Percentiles rank a stretch among this genome's conserved stretches.
Evolutionary conservation across 2,113 vertebrate species (phyloP).

Genomic region (Odocoileus hemionus): DNA sequence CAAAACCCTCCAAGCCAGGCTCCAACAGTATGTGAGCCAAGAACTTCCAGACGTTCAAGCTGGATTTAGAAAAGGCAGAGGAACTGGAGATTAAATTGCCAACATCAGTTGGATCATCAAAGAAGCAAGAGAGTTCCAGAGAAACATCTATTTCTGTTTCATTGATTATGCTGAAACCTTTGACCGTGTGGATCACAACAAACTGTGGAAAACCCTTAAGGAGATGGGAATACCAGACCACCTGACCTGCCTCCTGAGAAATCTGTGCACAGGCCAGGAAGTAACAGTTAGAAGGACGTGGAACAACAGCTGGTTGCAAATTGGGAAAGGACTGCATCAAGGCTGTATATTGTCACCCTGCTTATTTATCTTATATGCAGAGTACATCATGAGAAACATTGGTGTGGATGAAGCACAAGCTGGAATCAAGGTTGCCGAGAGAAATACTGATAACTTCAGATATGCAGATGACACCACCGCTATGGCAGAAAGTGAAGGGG

Average conservation of each 20-base stretch:
- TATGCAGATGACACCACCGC: neutral
- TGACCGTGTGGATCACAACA: neutral
- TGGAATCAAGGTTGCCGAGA: neutral
- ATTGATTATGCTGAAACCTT: neutral
- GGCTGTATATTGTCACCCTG: neutral
- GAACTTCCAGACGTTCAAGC: neutral
- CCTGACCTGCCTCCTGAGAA: neutral
- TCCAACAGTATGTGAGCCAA: neutral
- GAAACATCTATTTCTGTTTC: neutral
- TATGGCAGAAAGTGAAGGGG: neutral
- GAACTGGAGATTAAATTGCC: neutral
- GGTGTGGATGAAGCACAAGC: neutral
- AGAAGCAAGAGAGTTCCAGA: neutral
- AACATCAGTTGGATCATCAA: neutral
- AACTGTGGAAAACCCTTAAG: neutral
- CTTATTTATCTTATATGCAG: neutral
- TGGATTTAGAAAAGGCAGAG: neutral
- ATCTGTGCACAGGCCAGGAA: neutral
- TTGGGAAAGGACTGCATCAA: neutral
- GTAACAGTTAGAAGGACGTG: neutral
- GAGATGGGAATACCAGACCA: neutral
- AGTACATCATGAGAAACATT: neutral
- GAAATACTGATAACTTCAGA: neutral
- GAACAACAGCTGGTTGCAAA: neutral
- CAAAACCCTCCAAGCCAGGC: neutral